phyloP scores from a whole-genome alignment of 2,797 vertebrate species.

The Yasuhikotakia modesta region DNA sequence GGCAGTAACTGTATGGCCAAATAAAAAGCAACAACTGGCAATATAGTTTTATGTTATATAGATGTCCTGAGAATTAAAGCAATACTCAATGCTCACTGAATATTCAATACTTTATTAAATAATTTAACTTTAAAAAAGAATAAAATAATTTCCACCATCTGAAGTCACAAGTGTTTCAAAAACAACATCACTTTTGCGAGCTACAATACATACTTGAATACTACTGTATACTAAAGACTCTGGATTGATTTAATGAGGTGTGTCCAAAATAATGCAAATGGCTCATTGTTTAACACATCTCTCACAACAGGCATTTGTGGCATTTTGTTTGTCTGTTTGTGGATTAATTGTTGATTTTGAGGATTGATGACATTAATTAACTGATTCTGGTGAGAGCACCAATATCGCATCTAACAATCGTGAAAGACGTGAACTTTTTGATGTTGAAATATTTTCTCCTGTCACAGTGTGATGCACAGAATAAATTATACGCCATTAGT shows the following conservation, averaged over 20 bases:
- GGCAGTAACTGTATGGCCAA: too few species aligned
- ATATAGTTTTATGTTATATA: too few species aligned
- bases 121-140: conserved; percentile 74
- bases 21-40: too few species aligned
- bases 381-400: too few species aligned
- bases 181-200: neutral
- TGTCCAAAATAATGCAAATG: conserved; percentile 11
- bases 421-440: neutral
- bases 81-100: neutral
- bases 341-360: neutral
- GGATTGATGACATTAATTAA: too few species aligned
- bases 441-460: neutral
- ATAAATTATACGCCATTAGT: neutral
- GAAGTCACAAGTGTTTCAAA: conserved; percentile 50
- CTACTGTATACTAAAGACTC: neutral
- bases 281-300: neutral
- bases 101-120: conserved; percentile 77
- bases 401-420: neutral
- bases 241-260: conserved; percentile 4
- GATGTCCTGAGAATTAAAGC: neutral
- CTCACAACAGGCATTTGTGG: conserved; percentile 3
- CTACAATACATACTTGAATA: conserved; percentile 11
- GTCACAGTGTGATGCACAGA: neutral
- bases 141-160: conserved; percentile 59
- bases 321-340: conserved; percentile 1